These are phyloP conservation scores for Xylocampa areola DNA, from an alignment of 2,888 invertebrate species.

Conservation along the genomic window DNA sequence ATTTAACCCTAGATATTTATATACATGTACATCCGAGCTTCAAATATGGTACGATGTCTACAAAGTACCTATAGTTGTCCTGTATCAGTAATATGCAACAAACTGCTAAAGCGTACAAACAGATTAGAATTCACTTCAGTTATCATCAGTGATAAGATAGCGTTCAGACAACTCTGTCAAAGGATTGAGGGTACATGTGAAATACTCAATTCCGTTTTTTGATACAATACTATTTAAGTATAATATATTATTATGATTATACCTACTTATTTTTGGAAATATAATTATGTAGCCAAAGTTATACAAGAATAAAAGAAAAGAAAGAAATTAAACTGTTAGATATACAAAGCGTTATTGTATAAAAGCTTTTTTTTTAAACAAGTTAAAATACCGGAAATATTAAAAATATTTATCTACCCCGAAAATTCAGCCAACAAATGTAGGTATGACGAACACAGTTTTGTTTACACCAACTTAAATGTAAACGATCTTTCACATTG, in stretches of 20 bases:
- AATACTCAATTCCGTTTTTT: constrained; percentile 6
- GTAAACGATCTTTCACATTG: constrained; percentile 7
- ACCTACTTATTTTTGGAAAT: no score
- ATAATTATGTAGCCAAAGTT: no score
- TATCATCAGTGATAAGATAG: constrained; percentile 54
- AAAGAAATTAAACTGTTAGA: no score
- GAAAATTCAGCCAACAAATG: background rate
- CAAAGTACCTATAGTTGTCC: constrained; percentile 4
- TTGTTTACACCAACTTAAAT: background rate
- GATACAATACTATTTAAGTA: background rate
- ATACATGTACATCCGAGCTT: background rate
- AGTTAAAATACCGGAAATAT: no score
- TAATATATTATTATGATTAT: background rate
- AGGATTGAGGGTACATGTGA: constrained; percentile 39
- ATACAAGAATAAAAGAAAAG: no score
- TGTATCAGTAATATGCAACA: constrained; percentile 16
- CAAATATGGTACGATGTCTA: constrained; percentile 14
- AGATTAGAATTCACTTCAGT: constrained; percentile 26
- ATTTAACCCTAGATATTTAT: constrained; percentile 7
- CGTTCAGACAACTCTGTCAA: constrained; percentile 14
- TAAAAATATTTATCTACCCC: no score
- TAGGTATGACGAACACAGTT: background rate
- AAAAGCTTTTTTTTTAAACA: no score
- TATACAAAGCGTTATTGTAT: constrained; percentile 49
- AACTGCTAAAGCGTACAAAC: constrained; percentile 26